These are phyloP conservation scores for Nycticryphes semicollaris DNA, from an alignment of 2,113 vertebrate species.

Conservation along the genomic window DNA sequence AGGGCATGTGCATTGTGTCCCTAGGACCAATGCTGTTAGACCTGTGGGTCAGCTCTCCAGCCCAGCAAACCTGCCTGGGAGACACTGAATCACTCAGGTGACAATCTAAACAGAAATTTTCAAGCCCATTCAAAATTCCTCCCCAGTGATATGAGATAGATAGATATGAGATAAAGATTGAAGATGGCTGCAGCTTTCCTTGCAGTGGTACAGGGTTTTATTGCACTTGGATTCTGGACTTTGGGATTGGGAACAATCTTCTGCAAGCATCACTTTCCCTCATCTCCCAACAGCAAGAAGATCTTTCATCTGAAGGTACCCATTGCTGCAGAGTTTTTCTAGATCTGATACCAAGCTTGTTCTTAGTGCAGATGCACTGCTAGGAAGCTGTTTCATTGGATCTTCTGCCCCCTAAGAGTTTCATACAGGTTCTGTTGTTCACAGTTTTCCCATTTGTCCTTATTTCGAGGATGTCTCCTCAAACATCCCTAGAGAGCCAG, in stretches of 20 bases:
- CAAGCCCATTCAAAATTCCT: background rate
- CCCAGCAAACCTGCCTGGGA: background rate
- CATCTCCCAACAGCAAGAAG: background rate
- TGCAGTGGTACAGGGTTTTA: rapidly evolving
- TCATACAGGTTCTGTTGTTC: background rate
- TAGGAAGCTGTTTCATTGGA: background rate
- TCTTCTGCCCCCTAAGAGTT: background rate
- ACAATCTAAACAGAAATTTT: background rate
- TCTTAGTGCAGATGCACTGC: rapidly evolving
- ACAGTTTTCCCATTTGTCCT: background rate
- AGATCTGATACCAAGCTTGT: background rate
- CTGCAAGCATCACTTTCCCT: background rate
- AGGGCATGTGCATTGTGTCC: rapidly evolving
- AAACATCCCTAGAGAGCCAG: background rate
- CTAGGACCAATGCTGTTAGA: background rate
- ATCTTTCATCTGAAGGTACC: background rate
- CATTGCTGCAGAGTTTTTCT: too few species aligned
- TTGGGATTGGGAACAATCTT: background rate
- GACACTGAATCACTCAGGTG: background rate
- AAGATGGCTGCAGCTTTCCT: background rate
- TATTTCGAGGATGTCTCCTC: background rate
- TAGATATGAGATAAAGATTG: background rate
- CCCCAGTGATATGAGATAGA: background rate
- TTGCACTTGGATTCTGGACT: background rate
- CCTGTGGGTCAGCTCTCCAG: background rate